These are phyloP conservation scores for Xenopus petersii DNA, from an alignment of 2,797 vertebrate genomes.

Conservation along the genomic window DNA sequence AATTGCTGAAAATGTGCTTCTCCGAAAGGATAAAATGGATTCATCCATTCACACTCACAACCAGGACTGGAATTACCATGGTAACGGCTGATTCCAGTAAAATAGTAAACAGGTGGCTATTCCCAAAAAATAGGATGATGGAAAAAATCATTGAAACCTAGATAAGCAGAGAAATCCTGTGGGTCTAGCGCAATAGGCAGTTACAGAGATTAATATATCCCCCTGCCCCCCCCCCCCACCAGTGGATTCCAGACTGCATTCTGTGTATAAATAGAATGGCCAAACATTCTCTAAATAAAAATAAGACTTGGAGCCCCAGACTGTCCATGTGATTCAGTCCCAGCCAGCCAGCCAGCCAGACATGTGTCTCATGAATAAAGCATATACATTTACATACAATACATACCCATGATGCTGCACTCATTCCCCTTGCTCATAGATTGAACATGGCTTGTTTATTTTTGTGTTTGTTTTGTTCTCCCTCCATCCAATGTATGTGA, in stretches of 20 bases:
- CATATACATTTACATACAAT: too few species aligned
- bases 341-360: neutral
- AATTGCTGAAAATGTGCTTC: neutral
- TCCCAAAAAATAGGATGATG: neutral
- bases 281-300: constrained; percentile 1
- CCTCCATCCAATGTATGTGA: too few species aligned
- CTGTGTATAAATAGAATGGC: neutral
- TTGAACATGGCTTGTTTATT: too few species aligned
- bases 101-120: constrained; percentile 5
- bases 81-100: constrained; percentile 2
- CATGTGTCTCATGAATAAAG: too few species aligned
- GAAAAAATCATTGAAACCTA: neutral
- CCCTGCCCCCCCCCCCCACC: neutral
- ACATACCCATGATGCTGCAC: too few species aligned
- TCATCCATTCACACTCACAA: constrained; percentile 1
- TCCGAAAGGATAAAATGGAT: neutral
- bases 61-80: constrained; percentile 5
- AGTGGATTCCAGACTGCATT: neutral
- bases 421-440: too few species aligned
- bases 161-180: neutral
- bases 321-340: neutral
- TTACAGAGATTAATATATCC: neutral
- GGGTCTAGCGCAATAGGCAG: neutral
- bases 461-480: too few species aligned
- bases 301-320: neutral